Percentiles rank a stretch among this genome's conserved stretches.
phyloP scores from a whole-genome alignment of 2,113 vertebrate genomes.

The Atractosteus spatula region DNA sequence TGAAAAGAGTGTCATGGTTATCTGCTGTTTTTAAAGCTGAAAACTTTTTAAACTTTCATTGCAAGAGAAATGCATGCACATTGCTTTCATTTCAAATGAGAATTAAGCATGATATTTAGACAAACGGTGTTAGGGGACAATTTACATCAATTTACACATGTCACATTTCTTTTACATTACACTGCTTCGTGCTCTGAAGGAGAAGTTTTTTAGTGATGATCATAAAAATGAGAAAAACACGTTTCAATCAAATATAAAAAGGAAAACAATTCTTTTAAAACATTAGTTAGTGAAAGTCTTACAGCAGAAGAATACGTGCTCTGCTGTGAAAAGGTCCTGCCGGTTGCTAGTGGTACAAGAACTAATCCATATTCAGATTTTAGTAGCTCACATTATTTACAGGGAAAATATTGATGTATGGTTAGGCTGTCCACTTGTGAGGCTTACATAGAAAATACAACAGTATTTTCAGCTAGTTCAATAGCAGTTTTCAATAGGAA shows the following conservation, averaged over 20 bases:
- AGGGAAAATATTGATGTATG: constrained; percentile 1
- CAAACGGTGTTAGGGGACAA: too few species aligned
- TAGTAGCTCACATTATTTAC: constrained; percentile 60
- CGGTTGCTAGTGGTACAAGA: constrained; percentile 67
- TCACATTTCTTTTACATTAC: background rate
- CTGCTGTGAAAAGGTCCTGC: constrained; percentile 58
- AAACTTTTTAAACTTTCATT: too few species aligned
- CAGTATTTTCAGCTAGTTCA: constrained; percentile 18
- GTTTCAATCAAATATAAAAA: background rate
- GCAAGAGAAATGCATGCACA: too few species aligned
- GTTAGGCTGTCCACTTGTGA: constrained; percentile 22
- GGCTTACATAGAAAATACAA: constrained; percentile 4
- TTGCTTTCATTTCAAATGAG: too few species aligned
- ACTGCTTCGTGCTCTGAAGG: background rate
- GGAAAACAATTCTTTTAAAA: background rate
- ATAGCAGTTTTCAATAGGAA: constrained; percentile 27
- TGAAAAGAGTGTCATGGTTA: too few species aligned
- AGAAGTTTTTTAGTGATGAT: background rate
- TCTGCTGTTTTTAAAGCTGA: too few species aligned
- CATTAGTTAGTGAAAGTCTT: background rate
- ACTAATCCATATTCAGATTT: constrained; percentile 71
- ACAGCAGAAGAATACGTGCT: background rate
- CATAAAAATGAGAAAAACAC: background rate
- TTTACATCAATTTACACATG: too few species aligned
- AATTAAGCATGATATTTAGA: too few species aligned